phyloP scores from a whole-genome alignment of 2,113 vertebrate species.

The Salvelinus namaycush region DNA sequence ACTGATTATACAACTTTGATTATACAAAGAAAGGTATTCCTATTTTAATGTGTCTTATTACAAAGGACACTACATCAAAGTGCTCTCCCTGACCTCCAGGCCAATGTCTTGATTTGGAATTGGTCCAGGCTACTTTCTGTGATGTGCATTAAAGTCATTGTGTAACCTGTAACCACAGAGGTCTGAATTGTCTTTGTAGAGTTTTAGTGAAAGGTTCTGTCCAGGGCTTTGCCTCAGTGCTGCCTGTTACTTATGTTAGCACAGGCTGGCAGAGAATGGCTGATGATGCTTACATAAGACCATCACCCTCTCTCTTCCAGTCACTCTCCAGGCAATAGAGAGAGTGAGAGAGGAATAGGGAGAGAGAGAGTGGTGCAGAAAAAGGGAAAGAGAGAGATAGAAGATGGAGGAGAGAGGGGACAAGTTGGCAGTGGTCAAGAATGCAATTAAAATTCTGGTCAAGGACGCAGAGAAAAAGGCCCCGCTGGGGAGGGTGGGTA shows the following conservation, averaged over 20 bases:
- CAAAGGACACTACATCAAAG: not conserved
- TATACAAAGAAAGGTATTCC: no score
- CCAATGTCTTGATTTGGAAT: not conserved
- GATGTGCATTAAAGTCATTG: conserved; percentile 10
- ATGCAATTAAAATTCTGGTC: conserved; percentile 47
- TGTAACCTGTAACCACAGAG: conserved; percentile 34
- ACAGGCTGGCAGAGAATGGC: conserved; percentile 6
- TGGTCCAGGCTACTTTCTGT: not conserved
- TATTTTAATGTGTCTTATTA: not conserved
- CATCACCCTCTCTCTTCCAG: not conserved
- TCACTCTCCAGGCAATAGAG: not conserved
- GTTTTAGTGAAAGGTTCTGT: conserved; percentile 38
- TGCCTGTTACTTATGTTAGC: conserved; percentile 2
- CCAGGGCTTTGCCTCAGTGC: conserved; percentile 21
- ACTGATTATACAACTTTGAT: not conserved
- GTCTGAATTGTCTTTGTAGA: conserved; percentile 35
- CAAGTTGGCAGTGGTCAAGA: conserved; percentile 31
- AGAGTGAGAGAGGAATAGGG: conserved; percentile 6
- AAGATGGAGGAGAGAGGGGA: not conserved
- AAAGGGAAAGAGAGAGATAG: conserved; percentile 3
- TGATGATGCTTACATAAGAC: conserved; percentile 7
- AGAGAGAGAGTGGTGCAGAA: not conserved
- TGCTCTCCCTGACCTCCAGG: not conserved
- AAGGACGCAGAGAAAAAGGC: conserved; percentile 4
- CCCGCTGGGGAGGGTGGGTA: conserved; percentile 11